Conservation (phyloP, 2,113 vertebrate genomes). For the Mastomys coucha region DNA sequence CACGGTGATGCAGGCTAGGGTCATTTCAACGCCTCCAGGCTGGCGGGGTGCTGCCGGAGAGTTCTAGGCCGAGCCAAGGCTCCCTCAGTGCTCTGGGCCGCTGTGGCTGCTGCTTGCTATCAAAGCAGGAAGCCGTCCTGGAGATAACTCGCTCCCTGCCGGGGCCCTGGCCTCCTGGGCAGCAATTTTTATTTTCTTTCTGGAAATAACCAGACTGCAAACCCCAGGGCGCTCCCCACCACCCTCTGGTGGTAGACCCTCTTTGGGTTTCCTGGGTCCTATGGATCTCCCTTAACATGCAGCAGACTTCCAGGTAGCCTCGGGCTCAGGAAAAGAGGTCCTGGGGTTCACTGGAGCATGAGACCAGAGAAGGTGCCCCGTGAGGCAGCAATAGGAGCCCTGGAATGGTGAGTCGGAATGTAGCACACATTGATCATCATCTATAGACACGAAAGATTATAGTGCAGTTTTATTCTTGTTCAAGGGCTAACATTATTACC, state of each 20-base stretch:
- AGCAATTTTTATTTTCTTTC: background rate
- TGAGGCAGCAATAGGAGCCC: background rate
- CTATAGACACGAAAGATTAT: background rate
- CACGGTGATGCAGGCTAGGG: background rate
- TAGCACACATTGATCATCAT: background rate
- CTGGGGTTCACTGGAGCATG: too few species aligned
- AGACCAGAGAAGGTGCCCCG: background rate
- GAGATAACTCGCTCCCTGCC: background rate
- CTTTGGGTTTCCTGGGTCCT: background rate
- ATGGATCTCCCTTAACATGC: too few species aligned
- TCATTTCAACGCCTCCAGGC: background rate
- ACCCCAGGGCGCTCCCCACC: background rate
- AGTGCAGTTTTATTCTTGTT: background rate
- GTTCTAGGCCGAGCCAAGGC: background rate
- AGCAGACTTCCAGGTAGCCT: background rate
- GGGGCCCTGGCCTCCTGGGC: background rate
- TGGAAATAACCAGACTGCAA: background rate
- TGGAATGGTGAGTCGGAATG: background rate
- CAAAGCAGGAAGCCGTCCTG: slow-evolving; percentile 44
- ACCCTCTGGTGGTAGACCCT: background rate
- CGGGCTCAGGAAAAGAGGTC: background rate
- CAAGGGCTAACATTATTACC: background rate
- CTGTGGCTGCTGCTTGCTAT: background rate
- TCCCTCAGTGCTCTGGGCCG: background rate
- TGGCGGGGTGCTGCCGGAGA: background rate